Conservation (phyloP, 1,140 invertebrate species). For the Musca domestica region DNA sequence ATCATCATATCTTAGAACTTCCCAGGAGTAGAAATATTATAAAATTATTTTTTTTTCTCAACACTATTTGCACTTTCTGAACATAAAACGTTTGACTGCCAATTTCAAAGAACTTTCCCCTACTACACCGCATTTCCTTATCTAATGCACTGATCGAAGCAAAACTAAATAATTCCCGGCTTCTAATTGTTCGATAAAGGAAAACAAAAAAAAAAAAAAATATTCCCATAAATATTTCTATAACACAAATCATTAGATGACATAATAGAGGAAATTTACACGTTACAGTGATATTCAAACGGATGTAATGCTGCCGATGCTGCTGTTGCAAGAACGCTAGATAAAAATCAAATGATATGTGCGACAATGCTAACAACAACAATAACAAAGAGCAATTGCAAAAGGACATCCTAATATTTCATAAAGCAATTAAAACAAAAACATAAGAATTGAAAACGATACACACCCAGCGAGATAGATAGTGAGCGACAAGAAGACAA, state of each 20-base stretch:
- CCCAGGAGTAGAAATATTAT: too few relatives aligned
- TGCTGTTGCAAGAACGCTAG: background rate
- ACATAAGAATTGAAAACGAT: constrained; percentile 3
- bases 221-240: constrained; percentile 12
- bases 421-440: constrained; percentile 12
- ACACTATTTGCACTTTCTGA: too few relatives aligned
- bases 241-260: constrained; percentile 17
- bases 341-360: background rate
- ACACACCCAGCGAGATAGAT: too few relatives aligned
- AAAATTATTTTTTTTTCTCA: too few relatives aligned
- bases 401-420: constrained; percentile 6
- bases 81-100: too few relatives aligned
- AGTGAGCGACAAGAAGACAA: too few relatives aligned
- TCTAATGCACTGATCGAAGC: too few relatives aligned
- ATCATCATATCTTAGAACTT: too few relatives aligned
- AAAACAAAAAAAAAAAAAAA: background rate
- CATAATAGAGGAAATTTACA: constrained; percentile 20
- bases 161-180: too few relatives aligned
- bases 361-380: background rate
- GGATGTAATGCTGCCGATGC: constrained; percentile 13
- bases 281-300: constrained; percentile 10
- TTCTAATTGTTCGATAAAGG: background rate
- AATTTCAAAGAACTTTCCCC: too few relatives aligned
- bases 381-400: background rate
- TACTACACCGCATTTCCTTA: too few relatives aligned